A percentile compares a stretch with the other conserved stretches of the same genome.
phyloP scores from a whole-genome alignment of 2,888 invertebrate genomes.

The Netelia virgata region DNA sequence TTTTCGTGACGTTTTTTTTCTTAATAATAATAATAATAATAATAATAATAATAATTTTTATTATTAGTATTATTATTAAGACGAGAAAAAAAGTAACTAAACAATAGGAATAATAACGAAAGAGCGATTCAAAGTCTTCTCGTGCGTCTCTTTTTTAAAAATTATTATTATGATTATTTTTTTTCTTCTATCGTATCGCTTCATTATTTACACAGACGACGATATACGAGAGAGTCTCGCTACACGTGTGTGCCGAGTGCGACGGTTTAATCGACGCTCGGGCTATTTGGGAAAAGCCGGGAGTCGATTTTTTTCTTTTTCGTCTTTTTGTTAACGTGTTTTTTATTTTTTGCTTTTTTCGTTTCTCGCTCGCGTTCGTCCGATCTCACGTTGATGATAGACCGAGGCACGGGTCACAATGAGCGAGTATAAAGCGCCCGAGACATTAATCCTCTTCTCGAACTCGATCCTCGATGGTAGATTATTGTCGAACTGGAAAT shows the following conservation, averaged over 20 bases:
- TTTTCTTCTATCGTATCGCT: not conserved
- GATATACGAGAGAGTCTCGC: too few relatives aligned
- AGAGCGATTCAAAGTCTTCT: not conserved
- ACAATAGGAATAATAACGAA: slow-evolving; percentile 1
- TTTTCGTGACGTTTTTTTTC: slow-evolving; percentile 17
- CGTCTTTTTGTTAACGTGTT: too few relatives aligned
- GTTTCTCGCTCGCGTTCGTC: slow-evolving; percentile 3
- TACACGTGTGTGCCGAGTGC: too few relatives aligned
- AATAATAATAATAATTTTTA: not conserved
- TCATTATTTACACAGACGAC: not conserved
- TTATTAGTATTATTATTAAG: not conserved
- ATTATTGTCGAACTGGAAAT: not conserved
- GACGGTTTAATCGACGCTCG: not conserved
- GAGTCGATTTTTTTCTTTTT: slow-evolving; percentile 1
- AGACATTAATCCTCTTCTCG: not conserved
- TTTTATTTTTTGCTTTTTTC: not conserved
- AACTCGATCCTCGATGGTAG: not conserved
- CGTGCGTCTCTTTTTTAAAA: not conserved
- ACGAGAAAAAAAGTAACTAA: slow-evolving; percentile 18
- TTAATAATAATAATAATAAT: too few relatives aligned
- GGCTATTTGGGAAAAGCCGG: slow-evolving; percentile 8
- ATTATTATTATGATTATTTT: too few relatives aligned
- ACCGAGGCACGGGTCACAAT: not conserved
- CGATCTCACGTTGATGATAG: not conserved
- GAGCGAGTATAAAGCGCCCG: not conserved